phyloP scores from a whole-genome alignment of 2,797 vertebrate species.

The Myotis pilosus region DNA sequence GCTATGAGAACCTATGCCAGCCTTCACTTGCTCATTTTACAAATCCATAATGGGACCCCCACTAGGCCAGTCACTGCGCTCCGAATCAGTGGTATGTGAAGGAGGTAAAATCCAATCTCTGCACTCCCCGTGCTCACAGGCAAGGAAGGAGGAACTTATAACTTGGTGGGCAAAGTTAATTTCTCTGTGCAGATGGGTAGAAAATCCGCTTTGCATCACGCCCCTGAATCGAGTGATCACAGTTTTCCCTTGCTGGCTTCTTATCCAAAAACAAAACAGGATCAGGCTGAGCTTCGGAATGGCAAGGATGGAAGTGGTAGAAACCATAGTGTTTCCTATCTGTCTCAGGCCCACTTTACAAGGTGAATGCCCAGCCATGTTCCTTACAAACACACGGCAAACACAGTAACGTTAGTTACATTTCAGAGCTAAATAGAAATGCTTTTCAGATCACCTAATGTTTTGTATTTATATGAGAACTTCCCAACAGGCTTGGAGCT shows the following conservation, averaged over 20 bases:
- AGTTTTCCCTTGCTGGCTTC: not conserved
- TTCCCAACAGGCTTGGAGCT: not conserved
- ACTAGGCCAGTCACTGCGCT: not conserved
- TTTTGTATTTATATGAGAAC: not conserved
- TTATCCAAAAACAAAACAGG: not conserved
- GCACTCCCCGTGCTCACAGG: not conserved
- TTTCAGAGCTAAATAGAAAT: not conserved
- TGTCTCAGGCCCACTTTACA: not conserved
- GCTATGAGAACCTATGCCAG: not conserved
- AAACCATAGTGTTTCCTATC: not conserved
- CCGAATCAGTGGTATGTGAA: not conserved
- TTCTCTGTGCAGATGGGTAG: not conserved
- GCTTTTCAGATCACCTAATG: not conserved
- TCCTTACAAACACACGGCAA: not conserved
- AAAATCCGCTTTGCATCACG: not conserved
- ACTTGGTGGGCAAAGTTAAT: not conserved
- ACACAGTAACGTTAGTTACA: not conserved
- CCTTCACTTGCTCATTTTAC: not conserved
- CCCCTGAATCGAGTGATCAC: not conserved
- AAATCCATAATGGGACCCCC: not conserved
- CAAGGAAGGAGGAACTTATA: not conserved
- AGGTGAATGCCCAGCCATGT: not conserved
- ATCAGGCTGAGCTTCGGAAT: not conserved
- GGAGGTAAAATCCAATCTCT: not conserved
- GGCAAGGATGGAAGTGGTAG: not conserved